phyloP scores from a whole-genome alignment of 2,797 vertebrate species.

The Protonibea diacanthus region DNA sequence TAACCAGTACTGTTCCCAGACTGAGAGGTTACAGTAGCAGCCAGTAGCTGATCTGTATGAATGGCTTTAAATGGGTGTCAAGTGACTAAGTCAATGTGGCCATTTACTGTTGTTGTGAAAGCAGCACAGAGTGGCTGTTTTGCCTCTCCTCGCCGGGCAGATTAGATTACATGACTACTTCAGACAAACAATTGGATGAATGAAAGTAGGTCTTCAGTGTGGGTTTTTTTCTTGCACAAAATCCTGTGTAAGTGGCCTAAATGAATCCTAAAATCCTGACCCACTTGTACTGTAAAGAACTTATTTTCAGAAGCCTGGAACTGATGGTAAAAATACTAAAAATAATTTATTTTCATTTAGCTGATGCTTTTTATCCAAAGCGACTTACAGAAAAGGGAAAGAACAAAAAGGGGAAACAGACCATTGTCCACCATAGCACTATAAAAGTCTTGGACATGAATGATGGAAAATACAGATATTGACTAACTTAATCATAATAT shows the following conservation, averaged over 20 bases:
- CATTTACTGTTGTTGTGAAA: conserved; percentile 46
- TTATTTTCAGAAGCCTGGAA: neutral
- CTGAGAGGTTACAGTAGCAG: conserved; percentile 16
- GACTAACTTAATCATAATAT: neutral
- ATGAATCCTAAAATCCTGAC: conserved; percentile 4
- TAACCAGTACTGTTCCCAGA: conserved; percentile 15
- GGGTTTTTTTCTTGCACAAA: neutral
- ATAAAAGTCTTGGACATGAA: neutral
- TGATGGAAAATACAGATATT: neutral
- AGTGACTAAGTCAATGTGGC: conserved; percentile 48
- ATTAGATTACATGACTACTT: conserved; percentile 58
- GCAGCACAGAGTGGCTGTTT: conserved; percentile 28
- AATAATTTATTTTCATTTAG: no score
- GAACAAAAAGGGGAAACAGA: no score
- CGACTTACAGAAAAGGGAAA: no score
- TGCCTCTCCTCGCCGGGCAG: conserved; percentile 12
- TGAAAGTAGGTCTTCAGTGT: conserved; percentile 25
- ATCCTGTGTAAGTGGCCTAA: neutral
- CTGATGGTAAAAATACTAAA: neutral
- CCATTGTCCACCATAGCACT: neutral
- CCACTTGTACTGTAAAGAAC: neutral
- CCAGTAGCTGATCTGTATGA: conserved; percentile 33
- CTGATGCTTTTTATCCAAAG: no score
- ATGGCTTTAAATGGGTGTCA: conserved; percentile 42
- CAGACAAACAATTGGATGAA: conserved; percentile 39